Percentiles rank a stretch among this genome's conserved stretches.
These are phyloP conservation scores for Lacanobia wlatinum DNA, from an alignment of 2,888 invertebrate species.

Conservation along the genomic window DNA sequence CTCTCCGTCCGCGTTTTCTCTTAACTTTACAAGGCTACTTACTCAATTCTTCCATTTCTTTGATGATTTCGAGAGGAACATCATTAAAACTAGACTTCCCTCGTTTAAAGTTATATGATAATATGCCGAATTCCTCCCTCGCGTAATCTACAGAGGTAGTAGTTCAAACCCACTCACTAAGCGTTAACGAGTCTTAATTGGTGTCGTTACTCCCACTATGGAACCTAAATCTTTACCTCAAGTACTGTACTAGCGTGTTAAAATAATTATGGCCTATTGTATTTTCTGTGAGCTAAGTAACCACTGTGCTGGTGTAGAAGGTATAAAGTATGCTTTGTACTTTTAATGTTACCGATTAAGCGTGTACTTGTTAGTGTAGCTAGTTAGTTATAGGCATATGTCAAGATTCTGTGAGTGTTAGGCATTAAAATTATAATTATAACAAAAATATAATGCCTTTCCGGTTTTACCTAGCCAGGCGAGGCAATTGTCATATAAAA, in stretches of 20 bases:
- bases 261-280: slow-evolving; percentile 42
- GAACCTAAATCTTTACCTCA: slow-evolving; percentile 17
- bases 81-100: background rate
- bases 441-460: background rate
- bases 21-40: too few relatives aligned
- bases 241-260: slow-evolving; percentile 4
- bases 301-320: background rate
- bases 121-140: slow-evolving; percentile 1
- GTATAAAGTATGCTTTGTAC: slow-evolving; percentile 29
- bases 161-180: slow-evolving; percentile 25
- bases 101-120: background rate
- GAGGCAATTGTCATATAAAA: too few relatives aligned
- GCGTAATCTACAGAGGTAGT: slow-evolving; percentile 8
- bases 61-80: background rate
- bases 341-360: slow-evolving; percentile 23
- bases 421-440: too few relatives aligned
- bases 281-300: slow-evolving; percentile 10
- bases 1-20: too few relatives aligned
- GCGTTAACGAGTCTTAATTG: slow-evolving; percentile 45
- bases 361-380: background rate
- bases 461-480: background rate
- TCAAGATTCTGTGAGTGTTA: background rate
- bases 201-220: slow-evolving; percentile 25
- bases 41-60: too few relatives aligned
- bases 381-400: background rate